Evolutionary conservation across 2,113 vertebrate species (phyloP).

Genomic region (Acanthisitta chloris): DNA sequence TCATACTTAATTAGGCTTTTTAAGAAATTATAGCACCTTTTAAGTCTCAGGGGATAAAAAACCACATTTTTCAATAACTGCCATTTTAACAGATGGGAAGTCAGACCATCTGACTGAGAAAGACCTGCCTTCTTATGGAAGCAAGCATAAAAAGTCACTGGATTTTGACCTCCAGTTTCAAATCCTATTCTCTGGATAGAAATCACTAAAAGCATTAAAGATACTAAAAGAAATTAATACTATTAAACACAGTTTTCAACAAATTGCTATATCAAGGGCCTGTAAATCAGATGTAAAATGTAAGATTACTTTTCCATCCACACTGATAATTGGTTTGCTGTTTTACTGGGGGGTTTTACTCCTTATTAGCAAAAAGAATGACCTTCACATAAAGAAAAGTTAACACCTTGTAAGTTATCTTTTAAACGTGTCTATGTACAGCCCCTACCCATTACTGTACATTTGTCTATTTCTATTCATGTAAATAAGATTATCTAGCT

Average conservation of each 20-base stretch:
- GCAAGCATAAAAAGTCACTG: background rate
- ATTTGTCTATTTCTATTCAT: background rate
- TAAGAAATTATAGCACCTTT: background rate
- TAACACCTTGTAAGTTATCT: background rate
- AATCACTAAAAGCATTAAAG: background rate
- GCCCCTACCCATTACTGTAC: background rate
- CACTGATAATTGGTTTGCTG: background rate
- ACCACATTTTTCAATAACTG: background rate
- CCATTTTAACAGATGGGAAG: background rate
- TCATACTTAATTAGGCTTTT: background rate
- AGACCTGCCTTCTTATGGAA: background rate
- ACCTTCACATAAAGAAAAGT: background rate
- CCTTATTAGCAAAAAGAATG: background rate
- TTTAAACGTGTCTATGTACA: background rate
- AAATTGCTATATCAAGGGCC: background rate
- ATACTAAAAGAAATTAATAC: background rate
- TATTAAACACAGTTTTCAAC: background rate
- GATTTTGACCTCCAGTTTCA: background rate
- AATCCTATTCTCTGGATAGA: background rate
- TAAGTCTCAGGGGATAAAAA: background rate
- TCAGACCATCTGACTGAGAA: background rate
- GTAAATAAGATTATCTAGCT: conserved; percentile 4
- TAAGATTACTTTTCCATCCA: background rate
- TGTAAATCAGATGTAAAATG: background rate
- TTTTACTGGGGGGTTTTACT: background rate